Conservation (phyloP, 2,113 vertebrate species). For the Pelodiscus sinensis region DNA sequence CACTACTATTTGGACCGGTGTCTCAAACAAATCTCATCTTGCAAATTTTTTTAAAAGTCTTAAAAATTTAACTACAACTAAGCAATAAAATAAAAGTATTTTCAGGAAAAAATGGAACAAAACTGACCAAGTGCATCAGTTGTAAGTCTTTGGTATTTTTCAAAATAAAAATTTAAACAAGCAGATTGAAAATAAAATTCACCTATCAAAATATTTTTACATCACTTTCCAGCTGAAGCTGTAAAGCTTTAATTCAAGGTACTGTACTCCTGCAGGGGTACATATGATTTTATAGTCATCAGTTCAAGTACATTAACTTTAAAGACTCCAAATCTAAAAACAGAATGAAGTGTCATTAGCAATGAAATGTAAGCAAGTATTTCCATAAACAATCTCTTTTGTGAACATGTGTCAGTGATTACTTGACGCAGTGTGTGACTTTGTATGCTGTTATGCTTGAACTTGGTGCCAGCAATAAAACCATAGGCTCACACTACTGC, state of each 20-base stretch:
- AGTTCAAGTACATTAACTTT: conserved; percentile 70
- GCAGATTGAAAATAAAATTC: conserved; percentile 69
- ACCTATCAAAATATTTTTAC: conserved; percentile 71
- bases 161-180: conserved; percentile 66
- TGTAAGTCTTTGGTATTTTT: conserved; percentile 32
- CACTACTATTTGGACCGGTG: background rate
- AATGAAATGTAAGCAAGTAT: conserved; percentile 47
- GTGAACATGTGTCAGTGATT: conserved; percentile 77
- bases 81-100: conserved; percentile 74
- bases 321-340: conserved; percentile 54
- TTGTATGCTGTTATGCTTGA: conserved; percentile 48
- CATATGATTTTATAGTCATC: conserved; percentile 67
- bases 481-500: conserved; percentile 3
- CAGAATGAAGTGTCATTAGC: conserved; percentile 74
- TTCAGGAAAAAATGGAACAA: conserved; percentile 73
- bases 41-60: conserved; percentile 2
- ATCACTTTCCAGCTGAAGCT: conserved; percentile 76
- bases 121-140: conserved; percentile 35
- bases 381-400: conserved; percentile 15
- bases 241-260: conserved; percentile 88
- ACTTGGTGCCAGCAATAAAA: conserved; percentile 3
- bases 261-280: conserved; percentile 85
- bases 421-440: conserved; percentile 72
- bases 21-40: background rate
- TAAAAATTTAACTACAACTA: conserved; percentile 11